Percentiles rank a stretch among this genome's conserved stretches.
phyloP scores from a whole-genome alignment of 2,797 vertebrate species.

The Macroramphosus scolopax region DNA sequence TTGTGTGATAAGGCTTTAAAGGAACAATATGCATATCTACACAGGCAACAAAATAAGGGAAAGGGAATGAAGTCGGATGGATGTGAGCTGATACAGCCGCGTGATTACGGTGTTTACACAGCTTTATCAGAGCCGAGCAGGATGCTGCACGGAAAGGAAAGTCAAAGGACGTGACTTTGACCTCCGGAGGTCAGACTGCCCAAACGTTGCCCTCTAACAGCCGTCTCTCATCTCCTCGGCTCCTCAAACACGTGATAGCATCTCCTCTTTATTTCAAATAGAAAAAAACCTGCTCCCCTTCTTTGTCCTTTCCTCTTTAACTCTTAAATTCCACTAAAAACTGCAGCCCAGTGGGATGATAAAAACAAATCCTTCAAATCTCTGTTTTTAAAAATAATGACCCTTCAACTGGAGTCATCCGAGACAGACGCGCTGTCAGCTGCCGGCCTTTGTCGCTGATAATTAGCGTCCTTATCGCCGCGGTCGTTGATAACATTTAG shows the following conservation, averaged over 20 bases:
- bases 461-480: slow-evolving; percentile 73
- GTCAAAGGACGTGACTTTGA: slow-evolving; percentile 59
- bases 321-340: slow-evolving; percentile 20
- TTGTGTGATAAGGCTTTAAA: slow-evolving; percentile 67
- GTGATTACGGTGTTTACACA: slow-evolving; percentile 64
- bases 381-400: slow-evolving; percentile 40
- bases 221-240: slow-evolving; percentile 19
- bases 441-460: slow-evolving; percentile 60
- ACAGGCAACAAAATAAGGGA: slow-evolving; percentile 31
- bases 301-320: slow-evolving; percentile 22
- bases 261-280: slow-evolving; percentile 8
- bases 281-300: slow-evolving; percentile 14
- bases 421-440: slow-evolving; percentile 43
- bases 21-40: slow-evolving; percentile 62
- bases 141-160: slow-evolving; percentile 38
- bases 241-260: slow-evolving; percentile 5
- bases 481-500: slow-evolving; percentile 71
- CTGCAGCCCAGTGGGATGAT: slow-evolving; percentile 4
- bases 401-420: slow-evolving; percentile 35
- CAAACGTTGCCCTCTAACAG: slow-evolving; percentile 22
- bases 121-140: slow-evolving; percentile 61
- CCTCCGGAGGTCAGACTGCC: slow-evolving; percentile 46
- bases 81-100: slow-evolving; percentile 48
- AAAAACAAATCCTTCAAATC: slow-evolving; percentile 36
- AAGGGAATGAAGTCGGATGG: slow-evolving; percentile 32